Evolutionary conservation across 2,888 invertebrate species (phyloP).

Genomic region (Unio pictorum): DNA sequence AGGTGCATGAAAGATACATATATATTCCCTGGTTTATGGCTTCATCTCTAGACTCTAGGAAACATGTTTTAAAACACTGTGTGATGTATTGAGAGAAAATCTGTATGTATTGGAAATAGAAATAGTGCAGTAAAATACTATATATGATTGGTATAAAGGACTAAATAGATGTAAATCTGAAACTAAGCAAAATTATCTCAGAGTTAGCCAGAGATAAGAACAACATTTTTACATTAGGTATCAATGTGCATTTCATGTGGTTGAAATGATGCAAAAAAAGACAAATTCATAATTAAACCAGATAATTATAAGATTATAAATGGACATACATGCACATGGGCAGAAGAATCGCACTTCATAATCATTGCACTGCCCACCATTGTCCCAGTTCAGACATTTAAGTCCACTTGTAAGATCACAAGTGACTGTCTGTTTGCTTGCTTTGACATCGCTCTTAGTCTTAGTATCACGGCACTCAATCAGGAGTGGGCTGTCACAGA

Average conservation of each 20-base stretch:
- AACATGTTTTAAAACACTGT: too few relatives aligned
- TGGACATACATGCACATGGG: constrained; percentile 73
- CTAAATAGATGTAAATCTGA: too few relatives aligned
- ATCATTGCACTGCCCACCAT: constrained; percentile 52
- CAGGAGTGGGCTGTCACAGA: constrained; percentile 71
- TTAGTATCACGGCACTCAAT: constrained; percentile 84
- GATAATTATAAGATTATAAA: background rate
- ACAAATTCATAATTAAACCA: background rate
- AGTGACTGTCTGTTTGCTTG: constrained; percentile 82
- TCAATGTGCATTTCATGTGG: constrained; percentile 1
- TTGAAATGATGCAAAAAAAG: constrained; percentile 5
- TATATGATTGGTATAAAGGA: too few relatives aligned
- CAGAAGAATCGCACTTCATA: constrained; percentile 69
- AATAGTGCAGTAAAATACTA: too few relatives aligned
- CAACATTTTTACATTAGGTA: constrained; percentile 4
- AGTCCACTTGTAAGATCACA: constrained; percentile 76
- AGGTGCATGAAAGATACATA: too few relatives aligned
- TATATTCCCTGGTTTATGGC: too few relatives aligned
- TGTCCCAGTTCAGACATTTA: constrained; percentile 53
- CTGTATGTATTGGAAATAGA: too few relatives aligned
- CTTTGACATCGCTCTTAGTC: constrained; percentile 78
- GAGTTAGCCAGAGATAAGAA: too few relatives aligned
- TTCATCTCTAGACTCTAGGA: too few relatives aligned
- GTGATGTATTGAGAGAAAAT: too few relatives aligned
- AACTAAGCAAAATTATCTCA: constrained; percentile 8